Evolutionary conservation across 2,113 vertebrate species (phyloP), one percentile per base, ranked within the genome.

Genomic region (Trematocara stigmaticum): DNA sequence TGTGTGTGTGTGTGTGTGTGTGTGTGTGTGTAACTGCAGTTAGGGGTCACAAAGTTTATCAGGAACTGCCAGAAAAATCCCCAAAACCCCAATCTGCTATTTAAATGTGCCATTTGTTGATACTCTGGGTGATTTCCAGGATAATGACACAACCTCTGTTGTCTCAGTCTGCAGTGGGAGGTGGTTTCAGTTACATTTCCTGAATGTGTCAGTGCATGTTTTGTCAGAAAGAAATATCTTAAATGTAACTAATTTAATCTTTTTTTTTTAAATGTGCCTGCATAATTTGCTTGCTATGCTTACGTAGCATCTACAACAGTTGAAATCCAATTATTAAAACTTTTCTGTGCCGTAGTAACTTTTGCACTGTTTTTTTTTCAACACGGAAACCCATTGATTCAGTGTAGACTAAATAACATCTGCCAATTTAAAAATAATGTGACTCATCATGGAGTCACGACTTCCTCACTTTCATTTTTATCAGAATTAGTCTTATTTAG

Each of bases 121-220:
- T 53, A 15, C 9, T 31, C 26, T 40, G 7, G 82, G 87, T 71
- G 59, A 15, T 82, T 89, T 85, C 89, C 83, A 74, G 3, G 5
- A 16, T 8, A 10, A 0, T 6, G 13, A 5, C 8, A 56, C 13
- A 20, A 47, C 8, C 35, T 23, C 38, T 7, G 16, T 10, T 61
- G 57, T 61, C 3, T 20, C 23, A 31, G 13, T 3, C 42, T 26
- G 38, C 6, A n/a, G 8, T 18, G 2, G 5, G 35, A 56, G 47
- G 10, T 49, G 10, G 11, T n/a, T 69, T 49, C 29, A 13, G 26
- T 23, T n/a, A 18, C 23, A 10, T 16, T 1, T 3, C 76, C 29
- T 78, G 16, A 20, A 78, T 38, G 49, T 53, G 6, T 35, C 18
- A 38, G 16, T 71, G 12, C 20, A 47, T 42, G 20, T 1, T 45